Evolutionary conservation across 1,140 invertebrate genomes (phyloP).

Genomic region (Paraescarpia echinospica): DNA sequence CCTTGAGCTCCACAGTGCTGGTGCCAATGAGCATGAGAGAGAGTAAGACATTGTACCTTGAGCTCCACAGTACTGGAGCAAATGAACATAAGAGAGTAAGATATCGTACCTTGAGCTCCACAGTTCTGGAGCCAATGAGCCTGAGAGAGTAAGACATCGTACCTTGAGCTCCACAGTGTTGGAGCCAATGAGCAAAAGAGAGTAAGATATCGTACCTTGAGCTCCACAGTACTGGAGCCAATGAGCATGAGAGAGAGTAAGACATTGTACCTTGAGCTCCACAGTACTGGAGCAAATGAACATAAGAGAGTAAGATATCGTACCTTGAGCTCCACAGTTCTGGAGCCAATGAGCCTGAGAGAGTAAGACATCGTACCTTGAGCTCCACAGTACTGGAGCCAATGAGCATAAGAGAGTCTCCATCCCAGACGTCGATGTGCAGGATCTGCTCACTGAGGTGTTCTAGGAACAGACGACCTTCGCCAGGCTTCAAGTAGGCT

Average conservation of each 20-base stretch:
- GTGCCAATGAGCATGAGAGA: too few relatives aligned
- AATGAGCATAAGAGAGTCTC: slow-evolving; percentile 57
- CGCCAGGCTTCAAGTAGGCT: slow-evolving; percentile 56
- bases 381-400: slow-evolving; percentile 54
- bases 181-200: slow-evolving; percentile 57
- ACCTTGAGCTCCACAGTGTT: slow-evolving; percentile 56
- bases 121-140: slow-evolving; percentile 54
- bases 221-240: too few relatives aligned
- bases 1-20: too few relatives aligned
- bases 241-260: slow-evolving; percentile 22
- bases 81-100: slow-evolving; percentile 55
- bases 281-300: slow-evolving; percentile 55
- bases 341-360: slow-evolving; percentile 56
- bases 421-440: slow-evolving; percentile 61
- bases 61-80: slow-evolving; percentile 54
- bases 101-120: slow-evolving; percentile 52
- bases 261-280: slow-evolving; percentile 50
- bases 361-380: slow-evolving; percentile 51
- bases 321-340: slow-evolving; percentile 55
- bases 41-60: slow-evolving; percentile 41
- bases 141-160: slow-evolving; percentile 46
- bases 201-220: slow-evolving; percentile 33
- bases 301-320: slow-evolving; percentile 47
- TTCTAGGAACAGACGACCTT: slow-evolving; percentile 51
- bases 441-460: slow-evolving; percentile 56